Percentiles rank a stretch among this genome's conserved stretches.
Evolutionary conservation across 2,113 vertebrate species (phyloP).

Genomic region (Austrofundulus limnaeus): DNA sequence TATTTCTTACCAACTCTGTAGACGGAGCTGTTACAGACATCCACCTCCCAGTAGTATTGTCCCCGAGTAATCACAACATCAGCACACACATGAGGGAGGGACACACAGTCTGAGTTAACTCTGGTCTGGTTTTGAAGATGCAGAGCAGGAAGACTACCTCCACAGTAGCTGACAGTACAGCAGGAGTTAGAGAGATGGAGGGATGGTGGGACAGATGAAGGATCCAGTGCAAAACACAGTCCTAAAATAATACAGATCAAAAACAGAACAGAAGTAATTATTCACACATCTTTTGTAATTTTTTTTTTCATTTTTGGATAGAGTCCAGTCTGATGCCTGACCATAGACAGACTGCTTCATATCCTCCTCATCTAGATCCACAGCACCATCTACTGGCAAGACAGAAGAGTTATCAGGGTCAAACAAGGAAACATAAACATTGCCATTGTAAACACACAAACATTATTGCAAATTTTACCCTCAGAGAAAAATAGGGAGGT

Average conservation of each 20-base stretch:
- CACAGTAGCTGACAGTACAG: constrained; percentile 53
- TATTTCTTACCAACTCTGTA: constrained; percentile 72
- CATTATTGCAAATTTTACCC: too few species aligned
- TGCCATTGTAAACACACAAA: too few species aligned
- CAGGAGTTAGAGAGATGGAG: constrained; percentile 65
- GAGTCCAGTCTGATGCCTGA: too few species aligned
- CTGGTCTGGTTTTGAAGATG: background rate
- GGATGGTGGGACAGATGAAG: constrained; percentile 35
- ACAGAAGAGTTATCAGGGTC: too few species aligned
- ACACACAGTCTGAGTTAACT: background rate
- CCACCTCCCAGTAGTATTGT: constrained; percentile 80
- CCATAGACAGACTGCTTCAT: too few species aligned
- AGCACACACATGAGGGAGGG: constrained; percentile 46
- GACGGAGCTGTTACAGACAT: constrained; percentile 76
- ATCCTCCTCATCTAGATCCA: too few species aligned
- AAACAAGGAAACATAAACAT: too few species aligned
- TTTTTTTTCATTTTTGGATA: too few species aligned
- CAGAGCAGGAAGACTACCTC: background rate
- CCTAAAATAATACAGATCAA: constrained; percentile 34
- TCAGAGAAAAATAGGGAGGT: too few species aligned
- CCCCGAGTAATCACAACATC: constrained; percentile 60
- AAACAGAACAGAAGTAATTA: background rate
- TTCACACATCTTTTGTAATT: background rate
- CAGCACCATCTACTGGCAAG: too few species aligned
- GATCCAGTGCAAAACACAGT: too few species aligned